Base-by-base conservation (phyloP, 2,888 invertebrate species). In the Scaptomyza polygonia region DNA sequence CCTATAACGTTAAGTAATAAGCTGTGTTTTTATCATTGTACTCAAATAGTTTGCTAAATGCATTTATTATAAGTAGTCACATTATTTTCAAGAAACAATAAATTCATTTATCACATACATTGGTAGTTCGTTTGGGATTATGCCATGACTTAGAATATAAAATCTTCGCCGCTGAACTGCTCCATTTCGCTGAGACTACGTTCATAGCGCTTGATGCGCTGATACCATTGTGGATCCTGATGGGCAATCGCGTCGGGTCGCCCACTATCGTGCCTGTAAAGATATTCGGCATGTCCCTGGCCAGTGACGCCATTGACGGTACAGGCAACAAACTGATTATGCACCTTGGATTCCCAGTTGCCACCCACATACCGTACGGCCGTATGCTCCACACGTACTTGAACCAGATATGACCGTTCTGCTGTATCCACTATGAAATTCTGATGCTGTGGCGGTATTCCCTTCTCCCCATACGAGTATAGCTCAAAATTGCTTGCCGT, bases 231-330 rank as follows among this genome's bases (percentile, higher is more conserved):
- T 0, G 94, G 94, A 89, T 94, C 94, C 21, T 88, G 78, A 8
- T 79, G 80, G 8, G 92, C 89, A 0, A 88, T 91, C 8, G 80
- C 71, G 29, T 92, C 92, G 0, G 94, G 94, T 2, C 94, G 90
- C 0, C 94, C 94, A 8, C 90, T 92, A 9, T 89, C 89, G 86
- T 94, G 93, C 45, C 93, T 92, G 90, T 96, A 96, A 85, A 96
- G 93, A 92, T 95, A 95, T 90, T 96, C 96, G 0, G 94, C 94
- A 29, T 96, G 93, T 0, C 96, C 96, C 67, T 94, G 93, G 0
- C 96, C 96, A 0, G 93, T 92, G 0, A 94, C 90, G 0, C 94
- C 95, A 90, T 91, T 90, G 0, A 91, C 89, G 0, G 90, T 91
- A 52, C 92, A 93, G 30, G 86, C 78, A 44, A 93, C 92, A 88